Percentiles rank a stretch among this genome's conserved stretches.
Evolutionary conservation across 2,113 vertebrate species (phyloP).

Genomic region (Tachysurus fulvidraco): DNA sequence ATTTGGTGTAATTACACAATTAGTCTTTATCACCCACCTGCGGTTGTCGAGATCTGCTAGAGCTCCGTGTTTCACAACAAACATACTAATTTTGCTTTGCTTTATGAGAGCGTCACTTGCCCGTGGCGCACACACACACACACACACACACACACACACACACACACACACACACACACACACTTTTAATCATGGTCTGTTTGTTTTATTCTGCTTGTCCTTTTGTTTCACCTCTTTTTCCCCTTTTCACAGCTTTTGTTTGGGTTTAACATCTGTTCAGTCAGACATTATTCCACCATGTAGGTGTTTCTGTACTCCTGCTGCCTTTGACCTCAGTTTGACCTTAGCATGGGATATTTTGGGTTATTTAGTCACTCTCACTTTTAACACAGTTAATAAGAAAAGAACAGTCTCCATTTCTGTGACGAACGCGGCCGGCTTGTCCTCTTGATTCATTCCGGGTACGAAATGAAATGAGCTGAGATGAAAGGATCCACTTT

Average conservation of each 20-base stretch:
- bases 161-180: constrained; percentile 12
- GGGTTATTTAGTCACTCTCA: background rate
- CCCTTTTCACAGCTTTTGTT: constrained; percentile 24
- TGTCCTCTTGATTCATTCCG: constrained; percentile 1
- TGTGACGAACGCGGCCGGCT: background rate
- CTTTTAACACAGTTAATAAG: constrained; percentile 18
- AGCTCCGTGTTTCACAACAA: constrained; percentile 73
- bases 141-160: constrained; percentile 3
- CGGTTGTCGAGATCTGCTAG: constrained; percentile 71
- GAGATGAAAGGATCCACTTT: constrained; percentile 29
- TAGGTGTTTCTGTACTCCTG: background rate
- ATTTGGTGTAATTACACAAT: constrained; percentile 82
- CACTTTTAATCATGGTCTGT: constrained; percentile 21
- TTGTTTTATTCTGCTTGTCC: constrained; percentile 28
- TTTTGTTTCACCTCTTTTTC: constrained; percentile 18
- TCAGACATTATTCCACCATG: background rate
- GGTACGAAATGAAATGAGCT: background rate
- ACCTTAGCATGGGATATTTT: background rate
- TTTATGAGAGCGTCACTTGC: constrained; percentile 38
- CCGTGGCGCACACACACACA: constrained; percentile 1
- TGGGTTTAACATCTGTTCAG: constrained; percentile 35
- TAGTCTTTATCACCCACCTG: constrained; percentile 81
- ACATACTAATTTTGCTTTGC: constrained; percentile 58
- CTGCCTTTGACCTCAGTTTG: constrained; percentile 29
- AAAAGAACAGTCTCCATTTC: background rate